These are phyloP conservation scores for Poeciliopsis presidionis DNA, from an alignment of 2,797 vertebrate genomes.

Conservation along the genomic window DNA sequence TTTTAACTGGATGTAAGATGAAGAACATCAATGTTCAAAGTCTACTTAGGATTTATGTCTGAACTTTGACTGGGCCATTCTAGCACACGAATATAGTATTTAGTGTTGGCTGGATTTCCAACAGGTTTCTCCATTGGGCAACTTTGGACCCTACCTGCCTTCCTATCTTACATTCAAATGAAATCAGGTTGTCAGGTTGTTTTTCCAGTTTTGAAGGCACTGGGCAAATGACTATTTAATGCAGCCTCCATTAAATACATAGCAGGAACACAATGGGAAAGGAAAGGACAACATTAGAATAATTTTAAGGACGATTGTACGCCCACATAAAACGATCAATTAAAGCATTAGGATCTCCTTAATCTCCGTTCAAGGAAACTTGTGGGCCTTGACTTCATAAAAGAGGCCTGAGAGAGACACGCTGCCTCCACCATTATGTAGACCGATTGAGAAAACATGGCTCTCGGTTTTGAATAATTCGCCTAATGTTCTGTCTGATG, in stretches of 20 bases:
- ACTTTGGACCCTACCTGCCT: neutral
- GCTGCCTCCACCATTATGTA: slow-evolving; percentile 19
- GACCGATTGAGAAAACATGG: slow-evolving; percentile 24
- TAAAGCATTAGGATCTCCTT: neutral
- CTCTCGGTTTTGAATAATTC: slow-evolving; percentile 40
- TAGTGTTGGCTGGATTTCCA: neutral
- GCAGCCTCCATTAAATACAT: neutral
- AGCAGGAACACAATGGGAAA: neutral
- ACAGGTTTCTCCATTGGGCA: neutral
- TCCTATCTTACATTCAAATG: neutral
- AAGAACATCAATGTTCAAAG: neutral
- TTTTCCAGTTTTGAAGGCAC: neutral
- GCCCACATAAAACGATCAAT: neutral
- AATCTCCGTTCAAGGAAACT: slow-evolving; percentile 17
- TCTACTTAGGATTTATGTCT: neutral
- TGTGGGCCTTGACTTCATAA: slow-evolving; percentile 7
- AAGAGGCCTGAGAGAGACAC: neutral
- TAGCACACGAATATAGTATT: neutral
- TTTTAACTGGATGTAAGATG: neutral
- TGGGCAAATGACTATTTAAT: neutral
- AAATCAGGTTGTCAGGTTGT: too few species aligned
- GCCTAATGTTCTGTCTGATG: slow-evolving; percentile 13
- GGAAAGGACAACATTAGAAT: neutral
- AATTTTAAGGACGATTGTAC: neutral
- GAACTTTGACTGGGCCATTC: neutral